Evolutionary conservation across 2,888 invertebrate species (phyloP).

Genomic region (Phania funesta): DNA sequence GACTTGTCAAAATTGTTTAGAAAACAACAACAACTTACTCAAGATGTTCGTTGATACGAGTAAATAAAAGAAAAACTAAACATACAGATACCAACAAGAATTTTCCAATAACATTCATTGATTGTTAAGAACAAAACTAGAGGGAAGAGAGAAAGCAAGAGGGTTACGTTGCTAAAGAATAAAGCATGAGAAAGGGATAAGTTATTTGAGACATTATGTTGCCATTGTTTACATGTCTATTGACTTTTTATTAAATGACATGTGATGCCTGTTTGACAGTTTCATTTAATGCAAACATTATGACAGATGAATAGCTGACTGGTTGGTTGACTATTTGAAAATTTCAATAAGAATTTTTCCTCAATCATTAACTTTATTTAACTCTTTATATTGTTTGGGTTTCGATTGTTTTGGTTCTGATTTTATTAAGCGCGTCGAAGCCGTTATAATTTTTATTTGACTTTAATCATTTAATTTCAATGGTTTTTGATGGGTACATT

Average conservation of each 20-base stretch:
- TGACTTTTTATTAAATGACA: slow-evolving; percentile 45
- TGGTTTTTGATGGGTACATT: background rate
- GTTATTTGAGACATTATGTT: slow-evolving; percentile 59
- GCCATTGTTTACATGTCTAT: slow-evolving; percentile 51
- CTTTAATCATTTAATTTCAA: background rate
- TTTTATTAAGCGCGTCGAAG: background rate
- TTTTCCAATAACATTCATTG: slow-evolving; percentile 4
- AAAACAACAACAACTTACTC: slow-evolving; percentile 25
- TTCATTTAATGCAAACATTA: slow-evolving; percentile 35
- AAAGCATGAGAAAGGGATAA: slow-evolving; percentile 35
- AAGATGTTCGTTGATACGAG: slow-evolving; percentile 3
- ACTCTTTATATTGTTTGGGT: background rate
- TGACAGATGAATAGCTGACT: slow-evolving; percentile 18
- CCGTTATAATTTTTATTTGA: background rate
- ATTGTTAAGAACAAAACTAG: background rate
- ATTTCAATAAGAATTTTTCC: background rate
- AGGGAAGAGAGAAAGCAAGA: background rate
- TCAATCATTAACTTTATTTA: background rate
- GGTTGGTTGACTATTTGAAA: slow-evolving; percentile 5
- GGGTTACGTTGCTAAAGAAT: background rate
- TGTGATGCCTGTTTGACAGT: slow-evolving; percentile 53
- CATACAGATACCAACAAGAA: background rate
- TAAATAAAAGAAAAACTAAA: background rate
- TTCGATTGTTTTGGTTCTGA: too few species aligned
- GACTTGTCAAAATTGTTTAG: slow-evolving; percentile 63